Conservation (phyloP, 2,113 vertebrate genomes). For the Gymnocephalus cernua region DNA sequence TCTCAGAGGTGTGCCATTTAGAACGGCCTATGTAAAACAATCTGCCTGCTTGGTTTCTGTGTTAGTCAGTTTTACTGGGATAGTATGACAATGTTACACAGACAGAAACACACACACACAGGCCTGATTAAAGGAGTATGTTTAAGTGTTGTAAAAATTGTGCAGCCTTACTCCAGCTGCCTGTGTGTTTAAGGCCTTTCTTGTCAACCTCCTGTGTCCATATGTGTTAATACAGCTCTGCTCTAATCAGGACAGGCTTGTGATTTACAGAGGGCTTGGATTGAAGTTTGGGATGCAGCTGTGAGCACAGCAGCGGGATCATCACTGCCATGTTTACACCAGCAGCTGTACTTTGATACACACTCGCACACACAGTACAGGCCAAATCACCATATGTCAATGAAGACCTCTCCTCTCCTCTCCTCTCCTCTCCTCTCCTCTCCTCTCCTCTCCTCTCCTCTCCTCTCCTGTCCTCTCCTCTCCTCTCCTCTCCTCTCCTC, state of each 20-base stretch:
- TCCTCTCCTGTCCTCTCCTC: not conserved
- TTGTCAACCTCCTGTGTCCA: constrained; percentile 60
- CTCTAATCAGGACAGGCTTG: constrained; percentile 71
- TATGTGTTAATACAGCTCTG: constrained; percentile 71
- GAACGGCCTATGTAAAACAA: constrained; percentile 38
- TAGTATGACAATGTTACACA: constrained; percentile 5
- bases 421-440: constrained; percentile 5
- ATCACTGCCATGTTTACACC: constrained; percentile 66
- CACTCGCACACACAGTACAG: constrained; percentile 32
- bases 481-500: constrained; percentile 16
- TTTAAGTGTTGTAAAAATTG: constrained; percentile 45
- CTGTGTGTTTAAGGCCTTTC: constrained; percentile 62
- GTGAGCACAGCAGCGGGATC: constrained; percentile 61
- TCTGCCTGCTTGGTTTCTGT: constrained; percentile 31
- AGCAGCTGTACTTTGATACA: constrained; percentile 64
- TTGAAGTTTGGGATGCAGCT: constrained; percentile 72
- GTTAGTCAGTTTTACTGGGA: constrained; percentile 16
- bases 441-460: not conserved
- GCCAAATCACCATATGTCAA: constrained; percentile 39
- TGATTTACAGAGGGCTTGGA: constrained; percentile 68
- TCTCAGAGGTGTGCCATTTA: constrained; percentile 26
- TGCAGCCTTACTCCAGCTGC: constrained; percentile 41
- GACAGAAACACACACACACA: constrained; percentile 22
- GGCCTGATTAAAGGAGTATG: constrained; percentile 57
- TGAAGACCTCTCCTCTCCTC: constrained; percentile 24